Base-by-base conservation (phyloP, 2,888 invertebrate genomes). In the Heliconius aoede region DNA sequence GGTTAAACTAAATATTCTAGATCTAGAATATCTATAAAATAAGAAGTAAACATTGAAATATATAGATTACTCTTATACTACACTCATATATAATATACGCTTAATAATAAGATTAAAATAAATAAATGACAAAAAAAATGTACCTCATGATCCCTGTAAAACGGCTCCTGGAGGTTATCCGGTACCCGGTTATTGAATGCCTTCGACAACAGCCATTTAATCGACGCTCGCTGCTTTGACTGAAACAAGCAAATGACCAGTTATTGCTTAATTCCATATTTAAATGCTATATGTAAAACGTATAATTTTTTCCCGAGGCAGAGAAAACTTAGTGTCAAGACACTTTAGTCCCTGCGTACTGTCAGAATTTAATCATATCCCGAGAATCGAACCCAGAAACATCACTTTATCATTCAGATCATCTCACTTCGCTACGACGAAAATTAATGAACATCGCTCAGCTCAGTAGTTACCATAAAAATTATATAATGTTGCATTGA, bases 141-240 rank as follows among this genome's bases (percentile, higher is more conserved):
- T 36, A 97, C 98, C 96, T 98, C 98, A 94, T 98, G 97, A 95
- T 98, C 98, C 89, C 97, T 96, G 93, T 99, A 99, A 94, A 98
- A 99, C 79, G 99, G 99, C 91, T 99, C 98, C 89, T 96, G 96
- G 82, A 99, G 95, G 92, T 99, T 98, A 88, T 98, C 97, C 85
- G 99, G 99, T 91, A 97, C 97, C 95, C 97, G 96, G 95, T 98
- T 98, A 95, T 98, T 98, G 95, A 97, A 99, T 81, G 99, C 98
- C 95, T 99, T 99, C 85, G 98, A 97, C 84, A 99, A 95, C 86
- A 99, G 96, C 99, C 99, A 99, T 96, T 98, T 97, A 88, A 99
- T 96, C 87, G 98, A 98, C 88, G 98, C 98, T 94, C 98, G 96
- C 93, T 99, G 98, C 95, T 98, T 98, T 86, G 99, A 98, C 99